A percentile compares a stretch with the other conserved stretches of the same genome.
Conservation (phyloP, 2,113 vertebrate genomes). For the Phaethon lepturus region DNA sequence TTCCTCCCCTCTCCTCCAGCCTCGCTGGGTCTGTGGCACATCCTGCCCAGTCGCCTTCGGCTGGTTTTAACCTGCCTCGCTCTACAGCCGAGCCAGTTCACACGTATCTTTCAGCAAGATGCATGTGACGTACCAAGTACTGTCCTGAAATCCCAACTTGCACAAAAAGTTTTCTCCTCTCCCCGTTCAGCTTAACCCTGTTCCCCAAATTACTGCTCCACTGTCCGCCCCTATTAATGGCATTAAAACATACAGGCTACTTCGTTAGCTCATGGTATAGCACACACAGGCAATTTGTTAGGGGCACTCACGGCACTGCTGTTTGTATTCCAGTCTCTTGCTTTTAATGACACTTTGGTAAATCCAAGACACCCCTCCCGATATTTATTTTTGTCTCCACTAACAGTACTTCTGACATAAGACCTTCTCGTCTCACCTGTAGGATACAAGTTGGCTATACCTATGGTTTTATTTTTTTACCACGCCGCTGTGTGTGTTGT, state of each 20-base stretch:
- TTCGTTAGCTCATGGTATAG: background rate
- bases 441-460: background rate
- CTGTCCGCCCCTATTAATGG: accelerated
- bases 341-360: background rate
- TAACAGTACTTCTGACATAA: background rate
- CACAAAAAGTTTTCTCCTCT: background rate
- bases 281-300: background rate
- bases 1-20: background rate
- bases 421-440: background rate
- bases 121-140: background rate
- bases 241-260: background rate
- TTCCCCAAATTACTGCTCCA: background rate
- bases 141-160: background rate
- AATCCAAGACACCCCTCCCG: background rate
- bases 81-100: background rate
- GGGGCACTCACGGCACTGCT: background rate
- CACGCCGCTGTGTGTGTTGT: background rate
- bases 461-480: background rate
- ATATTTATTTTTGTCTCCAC: background rate
- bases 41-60: background rate
- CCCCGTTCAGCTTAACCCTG: background rate
- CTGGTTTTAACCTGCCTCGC: background rate
- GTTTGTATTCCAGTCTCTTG: background rate
- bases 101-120: background rate
- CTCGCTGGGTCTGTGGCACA: background rate